Base-by-base conservation (phyloP, 2,797 vertebrate genomes). In the Mionectes olivaceus region DNA sequence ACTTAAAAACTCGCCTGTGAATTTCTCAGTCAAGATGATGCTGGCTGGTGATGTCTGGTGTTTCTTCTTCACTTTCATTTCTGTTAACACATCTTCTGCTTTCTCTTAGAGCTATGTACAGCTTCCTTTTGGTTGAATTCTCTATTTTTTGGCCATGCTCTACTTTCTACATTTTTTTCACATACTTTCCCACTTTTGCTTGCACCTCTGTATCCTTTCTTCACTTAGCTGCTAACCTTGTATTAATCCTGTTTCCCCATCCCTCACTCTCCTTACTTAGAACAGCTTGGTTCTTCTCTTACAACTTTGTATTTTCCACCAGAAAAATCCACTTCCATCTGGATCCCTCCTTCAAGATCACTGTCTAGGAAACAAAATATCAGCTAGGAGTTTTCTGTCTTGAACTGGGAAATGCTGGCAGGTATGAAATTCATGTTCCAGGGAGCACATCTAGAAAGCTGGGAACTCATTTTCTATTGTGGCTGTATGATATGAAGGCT, bases 301-400 rank as follows among this genome's bases (percentile, higher is more conserved):
- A 53, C 7, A 33, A 32, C 25, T 94, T 84, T 47, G 15, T 28
- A 39, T 95, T 92, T 96, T 96, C 90, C 68, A 91, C 64, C 78
- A 92, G 74, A 80, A 95, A 80, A 92, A 88, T 56, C 49, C 22
- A 15, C 73, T 91, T 95, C 73, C 89, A 77, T 46, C 91, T 87
- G 68, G 46, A 92, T 92, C 65, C 57, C 87, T 96, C 94, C 84
- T 93, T 96, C 94, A 86, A 82, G 81, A 92, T 83, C n/a, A 14
- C 37, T 68, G 60, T 83, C 74, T 67, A 92, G 88, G 90, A 97
- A 97, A 88, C 63, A 78, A 89, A 81, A 87, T 77, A 46, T 81
- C 86, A 93, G 78, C 93, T 87, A 85, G 94, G 76, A 93, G 35
- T 84, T 90, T 91, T 96, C 89, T 92, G 81, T 52, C 73, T 97